Conservation (phyloP, 2,797 vertebrate genomes). For the Sebastes kiyomatsui region DNA sequence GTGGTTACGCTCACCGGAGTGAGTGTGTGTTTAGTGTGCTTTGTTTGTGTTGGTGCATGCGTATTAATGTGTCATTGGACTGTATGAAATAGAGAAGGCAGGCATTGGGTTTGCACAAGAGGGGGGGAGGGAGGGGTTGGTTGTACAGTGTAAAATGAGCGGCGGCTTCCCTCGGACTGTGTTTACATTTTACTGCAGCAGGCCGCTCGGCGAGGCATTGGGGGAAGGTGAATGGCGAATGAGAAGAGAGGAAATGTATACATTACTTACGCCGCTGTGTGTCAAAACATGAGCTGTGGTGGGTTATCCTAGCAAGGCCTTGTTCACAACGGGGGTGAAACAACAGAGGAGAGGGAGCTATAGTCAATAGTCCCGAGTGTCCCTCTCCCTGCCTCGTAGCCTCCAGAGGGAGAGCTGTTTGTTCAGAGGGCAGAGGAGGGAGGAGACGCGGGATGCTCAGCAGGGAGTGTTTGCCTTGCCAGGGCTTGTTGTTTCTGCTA, state of each 20-base stretch:
- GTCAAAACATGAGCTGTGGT: conserved; percentile 18
- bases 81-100: conserved; percentile 50
- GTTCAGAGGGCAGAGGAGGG: conserved; percentile 46
- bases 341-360: conserved; percentile 27
- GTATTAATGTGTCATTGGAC: conserved; percentile 43
- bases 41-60: conserved; percentile 37
- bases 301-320: conserved; percentile 4
- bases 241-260: conserved; percentile 31
- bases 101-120: conserved; percentile 18
- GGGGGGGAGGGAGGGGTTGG: neutral
- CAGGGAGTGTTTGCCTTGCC: conserved; percentile 54
- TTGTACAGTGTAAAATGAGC: conserved; percentile 47
- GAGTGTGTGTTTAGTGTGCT: conserved; percentile 8
- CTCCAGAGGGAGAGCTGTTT: conserved; percentile 63
- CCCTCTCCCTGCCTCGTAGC: conserved; percentile 6
- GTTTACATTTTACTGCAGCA: conserved; percentile 61
- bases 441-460: conserved; percentile 34
- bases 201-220: neutral
- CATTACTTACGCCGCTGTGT: conserved; percentile 17
- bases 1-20: neutral
- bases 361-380: conserved; percentile 31
- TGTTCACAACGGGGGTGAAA: conserved; percentile 34
- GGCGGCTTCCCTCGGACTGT: conserved; percentile 41
- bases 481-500: conserved; percentile 33
- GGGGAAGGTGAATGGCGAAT: conserved; percentile 4